Conservation (phyloP, 2,113 vertebrate species). For the Cygnus buccinator region DNA sequence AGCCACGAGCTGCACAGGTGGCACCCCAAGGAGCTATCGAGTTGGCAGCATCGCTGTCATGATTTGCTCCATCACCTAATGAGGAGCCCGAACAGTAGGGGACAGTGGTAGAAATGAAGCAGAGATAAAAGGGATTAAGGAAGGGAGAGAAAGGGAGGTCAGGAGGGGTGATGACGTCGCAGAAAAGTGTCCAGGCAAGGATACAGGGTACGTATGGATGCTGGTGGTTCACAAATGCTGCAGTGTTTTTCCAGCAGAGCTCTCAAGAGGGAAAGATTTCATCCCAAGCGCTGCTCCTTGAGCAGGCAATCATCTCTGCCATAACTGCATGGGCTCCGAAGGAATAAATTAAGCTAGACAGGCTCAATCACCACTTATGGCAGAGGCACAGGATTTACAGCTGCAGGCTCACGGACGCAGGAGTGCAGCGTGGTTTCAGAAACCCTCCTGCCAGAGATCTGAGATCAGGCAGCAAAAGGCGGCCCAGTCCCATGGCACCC, state of each 20-base stretch:
- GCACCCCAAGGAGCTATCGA: not conserved
- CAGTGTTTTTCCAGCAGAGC: not conserved
- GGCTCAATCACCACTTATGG: not conserved
- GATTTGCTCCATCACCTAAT: not conserved
- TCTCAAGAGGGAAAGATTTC: not conserved
- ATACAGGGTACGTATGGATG: accelerated
- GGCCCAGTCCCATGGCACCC: not conserved
- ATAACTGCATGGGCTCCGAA: not conserved
- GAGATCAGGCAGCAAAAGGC: not conserved
- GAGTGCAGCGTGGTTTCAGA: not conserved
- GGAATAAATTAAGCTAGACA: not conserved
- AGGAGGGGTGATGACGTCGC: not conserved
- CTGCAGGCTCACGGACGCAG: accelerated
- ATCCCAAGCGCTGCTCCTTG: not conserved
- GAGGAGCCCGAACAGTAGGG: not conserved
- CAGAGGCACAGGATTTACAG: not conserved
- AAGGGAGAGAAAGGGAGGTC: not conserved
- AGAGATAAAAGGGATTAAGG: not conserved
- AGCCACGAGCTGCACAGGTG: not conserved
- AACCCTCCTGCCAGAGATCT: not conserved
- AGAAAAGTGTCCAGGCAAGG: not conserved
- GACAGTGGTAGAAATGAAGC: not conserved
- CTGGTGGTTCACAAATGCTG: accelerated
- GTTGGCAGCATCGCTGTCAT: not conserved
- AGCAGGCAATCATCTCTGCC: not conserved